Conservation (phyloP, 2,113 vertebrate species). For the Gymnobelideus leadbeateri region DNA sequence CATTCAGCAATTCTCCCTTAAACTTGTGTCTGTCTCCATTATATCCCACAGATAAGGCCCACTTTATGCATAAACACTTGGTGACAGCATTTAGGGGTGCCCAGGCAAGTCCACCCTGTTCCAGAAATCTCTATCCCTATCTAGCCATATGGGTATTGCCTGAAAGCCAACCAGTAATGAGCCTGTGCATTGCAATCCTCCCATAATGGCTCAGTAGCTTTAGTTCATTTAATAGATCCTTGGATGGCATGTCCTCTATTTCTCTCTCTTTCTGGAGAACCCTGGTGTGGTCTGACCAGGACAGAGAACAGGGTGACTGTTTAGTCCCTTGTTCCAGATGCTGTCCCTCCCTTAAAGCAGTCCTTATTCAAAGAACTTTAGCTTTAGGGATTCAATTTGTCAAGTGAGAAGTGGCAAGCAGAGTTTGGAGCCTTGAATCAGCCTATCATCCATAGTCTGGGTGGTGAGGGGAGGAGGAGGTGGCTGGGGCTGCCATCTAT, state of each 20-base stretch:
- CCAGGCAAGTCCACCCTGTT: neutral
- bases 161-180: neutral
- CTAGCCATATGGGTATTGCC: neutral
- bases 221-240: neutral
- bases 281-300: neutral
- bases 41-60: neutral
- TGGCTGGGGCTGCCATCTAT: neutral
- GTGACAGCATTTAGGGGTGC: neutral
- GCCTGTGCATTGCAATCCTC: neutral
- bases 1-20: neutral
- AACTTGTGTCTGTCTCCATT: neutral
- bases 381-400: neutral
- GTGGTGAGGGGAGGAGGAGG: neutral
- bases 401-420: neutral
- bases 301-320: neutral
- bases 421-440: neutral
- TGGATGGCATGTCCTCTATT: neutral
- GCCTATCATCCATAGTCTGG: neutral
- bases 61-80: neutral
- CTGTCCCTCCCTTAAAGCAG: neutral
- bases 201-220: neutral
- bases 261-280: neutral
- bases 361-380: neutral
- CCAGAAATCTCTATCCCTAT: neutral
- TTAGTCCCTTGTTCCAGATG: neutral